Evolutionary conservation across 1,140 invertebrate genomes (phyloP), one percentile per base, ranked within the genome.

Genomic region (Tribolium madens): DNA sequence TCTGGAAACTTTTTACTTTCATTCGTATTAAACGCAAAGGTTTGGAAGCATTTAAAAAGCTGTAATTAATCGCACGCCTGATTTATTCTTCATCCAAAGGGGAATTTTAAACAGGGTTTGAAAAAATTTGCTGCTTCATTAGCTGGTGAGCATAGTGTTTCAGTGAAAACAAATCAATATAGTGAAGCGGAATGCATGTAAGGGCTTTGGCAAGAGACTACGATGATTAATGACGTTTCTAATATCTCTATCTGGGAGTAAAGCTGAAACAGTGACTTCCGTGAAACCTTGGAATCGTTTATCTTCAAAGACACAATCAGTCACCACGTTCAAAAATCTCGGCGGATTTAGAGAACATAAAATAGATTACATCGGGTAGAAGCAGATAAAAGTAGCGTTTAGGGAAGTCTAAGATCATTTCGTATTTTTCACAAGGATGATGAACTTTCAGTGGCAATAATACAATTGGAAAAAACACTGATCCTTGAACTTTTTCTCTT

Each of bases 61-160:
- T 9, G 57, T 64, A 64, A 64, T 64, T 64, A 64, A 64, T 64
- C 31, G 57, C 14, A 64, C 26, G 57, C 57, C 31, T 64, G 57
- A 64, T 64, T 64, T 64, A 64, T 64, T 26, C 14, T 33, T 64
- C 12, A 33, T 33, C 31, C 26, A 21, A 64, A 64, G 57, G 57
- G 57, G 57, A 64, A 64, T 64, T 64, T 64, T 33, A 64, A 33
- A 12, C 21, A 31, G 26, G 26, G 21, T n/a, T 64, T 64, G 57
- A 64, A 64, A 72, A 72, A 72, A 72, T 72, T 72, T 72, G 70
- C 46, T 17, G 46, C 70, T 72, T 72, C 70, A 72, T 72, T 72
- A 72, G 18, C n/a, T 12, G 17, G 36, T 14, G n/a, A 33, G 26
- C 57, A 64, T 33, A 64, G 57, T 33, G 26, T 64, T 64, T 33